phyloP scores from a whole-genome alignment of 2,113 vertebrate species.

The Scophthalmus maximus region DNA sequence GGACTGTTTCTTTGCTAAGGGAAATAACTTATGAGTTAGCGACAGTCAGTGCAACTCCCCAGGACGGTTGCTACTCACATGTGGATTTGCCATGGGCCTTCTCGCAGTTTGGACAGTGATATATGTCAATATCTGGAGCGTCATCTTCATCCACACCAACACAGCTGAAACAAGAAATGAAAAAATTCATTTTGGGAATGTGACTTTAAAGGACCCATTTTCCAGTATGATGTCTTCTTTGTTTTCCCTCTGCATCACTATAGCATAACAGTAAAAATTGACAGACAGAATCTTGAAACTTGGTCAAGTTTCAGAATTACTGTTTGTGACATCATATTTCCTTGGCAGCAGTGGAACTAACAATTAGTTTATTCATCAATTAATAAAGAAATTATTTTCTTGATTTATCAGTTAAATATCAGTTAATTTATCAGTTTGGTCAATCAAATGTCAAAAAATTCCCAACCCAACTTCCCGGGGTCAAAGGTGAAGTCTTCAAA shows the following conservation, averaged over 20 bases:
- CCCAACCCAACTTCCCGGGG: background rate
- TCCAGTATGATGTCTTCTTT: background rate
- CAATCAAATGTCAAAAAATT: background rate
- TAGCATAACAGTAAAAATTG: too few species aligned
- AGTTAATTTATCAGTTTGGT: too few species aligned
- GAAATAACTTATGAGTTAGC: too few species aligned
- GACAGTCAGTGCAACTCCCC: background rate
- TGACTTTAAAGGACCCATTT: background rate
- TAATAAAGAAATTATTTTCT: background rate
- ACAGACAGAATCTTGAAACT: background rate
- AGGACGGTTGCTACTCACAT: slow-evolving; percentile 79
- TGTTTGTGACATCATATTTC: too few species aligned
- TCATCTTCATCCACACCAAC: slow-evolving; percentile 97
- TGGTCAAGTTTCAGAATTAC: too few species aligned
- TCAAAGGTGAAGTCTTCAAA: too few species aligned
- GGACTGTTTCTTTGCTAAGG: too few species aligned
- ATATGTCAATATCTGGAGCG: slow-evolving; percentile 96
- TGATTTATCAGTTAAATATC: too few species aligned
- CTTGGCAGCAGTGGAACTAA: too few species aligned
- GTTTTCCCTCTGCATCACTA: background rate
- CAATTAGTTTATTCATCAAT: too few species aligned
- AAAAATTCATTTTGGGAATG: background rate
- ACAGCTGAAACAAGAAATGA: slow-evolving; percentile 84
- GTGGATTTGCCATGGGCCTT: slow-evolving; percentile 97
- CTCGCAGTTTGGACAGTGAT: slow-evolving; percentile 98